Conservation (phyloP, 2,113 vertebrate genomes). For the Brienomyrus longianalis region DNA sequence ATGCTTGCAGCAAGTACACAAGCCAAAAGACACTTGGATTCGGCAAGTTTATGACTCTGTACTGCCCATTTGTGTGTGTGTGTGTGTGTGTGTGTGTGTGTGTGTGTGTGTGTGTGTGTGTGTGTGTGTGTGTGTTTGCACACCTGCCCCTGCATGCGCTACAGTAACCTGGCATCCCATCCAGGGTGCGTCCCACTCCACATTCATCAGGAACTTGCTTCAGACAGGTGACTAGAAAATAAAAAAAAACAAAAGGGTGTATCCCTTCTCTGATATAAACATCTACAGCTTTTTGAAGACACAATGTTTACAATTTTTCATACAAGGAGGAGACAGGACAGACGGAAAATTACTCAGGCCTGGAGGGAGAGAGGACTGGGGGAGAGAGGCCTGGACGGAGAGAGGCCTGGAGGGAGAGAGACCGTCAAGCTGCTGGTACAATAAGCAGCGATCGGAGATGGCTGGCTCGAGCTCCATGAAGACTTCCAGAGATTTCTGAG, state of each 20-base stretch:
- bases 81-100: no score
- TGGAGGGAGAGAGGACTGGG: background rate
- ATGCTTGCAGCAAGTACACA: background rate
- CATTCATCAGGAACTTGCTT: background rate
- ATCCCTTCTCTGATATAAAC: background rate
- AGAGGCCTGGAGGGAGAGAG: background rate
- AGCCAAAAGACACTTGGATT: background rate
- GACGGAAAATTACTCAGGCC: background rate
- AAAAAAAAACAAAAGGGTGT: background rate
- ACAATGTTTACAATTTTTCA: background rate
- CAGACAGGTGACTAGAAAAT: background rate
- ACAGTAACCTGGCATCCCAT: background rate
- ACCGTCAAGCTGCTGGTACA: background rate
- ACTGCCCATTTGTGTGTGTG: background rate
- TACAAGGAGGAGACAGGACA: background rate
- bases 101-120: no score
- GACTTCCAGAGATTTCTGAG: background rate
- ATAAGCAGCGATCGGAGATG: background rate
- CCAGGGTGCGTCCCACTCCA: background rate
- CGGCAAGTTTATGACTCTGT: background rate
- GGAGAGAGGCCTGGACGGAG: no score
- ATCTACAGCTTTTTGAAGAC: background rate
- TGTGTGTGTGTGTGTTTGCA: background rate
- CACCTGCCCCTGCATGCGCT: background rate
- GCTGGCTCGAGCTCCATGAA: background rate